Evolutionary conservation across 2,888 invertebrate species (phyloP), one percentile per base, ranked within the genome.

Genomic region (Noctua fimbriata): DNA sequence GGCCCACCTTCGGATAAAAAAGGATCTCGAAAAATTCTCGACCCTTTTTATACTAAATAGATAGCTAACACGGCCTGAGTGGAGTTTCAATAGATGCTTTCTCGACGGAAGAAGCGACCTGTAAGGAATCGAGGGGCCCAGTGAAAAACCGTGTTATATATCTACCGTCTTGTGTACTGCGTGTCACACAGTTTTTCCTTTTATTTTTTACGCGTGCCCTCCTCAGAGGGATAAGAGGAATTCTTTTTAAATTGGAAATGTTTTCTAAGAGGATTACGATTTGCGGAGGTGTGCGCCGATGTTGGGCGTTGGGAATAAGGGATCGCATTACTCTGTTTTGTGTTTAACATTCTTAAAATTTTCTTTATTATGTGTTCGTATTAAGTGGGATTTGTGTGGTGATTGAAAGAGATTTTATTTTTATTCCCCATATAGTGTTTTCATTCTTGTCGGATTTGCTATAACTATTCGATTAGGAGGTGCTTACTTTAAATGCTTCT

Each of bases 181-280:
- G 95, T 94, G 96, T 96, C 95, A 92, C 95, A 93, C 91, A 93
- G 94, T 93, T 96, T 95, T 96, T 95, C 95, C 94, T 95, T 96
- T 96, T 96, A 96, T 96, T 96, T 96, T 96, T 96, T 96, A 95
- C 96, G 95, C 95, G 94, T 93, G 95, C 95, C 95, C 95, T 96
- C 94, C 94, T 94, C 94, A 84, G 94, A 95, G 95, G 96, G 96
- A 95, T 96, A 95, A 95, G 94, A 95, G 95, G 95, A 97, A 96
- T 97, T 96, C 96, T 96, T 96, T 97, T 97, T 96, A 96, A 97
- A 97, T 97, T 97, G 97, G 96, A 96, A 97, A 96, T 97, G 97
- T 96, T 96, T 96, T 96, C 96, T 96, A 95, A 97, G 96, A 96
- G 97, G 96, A 96, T 97, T 97, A 96, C 96, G 95, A 96, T 96